A percentile compares a stretch with the other conserved stretches of the same genome.
phyloP scores from a whole-genome alignment of 2,797 vertebrate species.

The Sebastes goodei region DNA sequence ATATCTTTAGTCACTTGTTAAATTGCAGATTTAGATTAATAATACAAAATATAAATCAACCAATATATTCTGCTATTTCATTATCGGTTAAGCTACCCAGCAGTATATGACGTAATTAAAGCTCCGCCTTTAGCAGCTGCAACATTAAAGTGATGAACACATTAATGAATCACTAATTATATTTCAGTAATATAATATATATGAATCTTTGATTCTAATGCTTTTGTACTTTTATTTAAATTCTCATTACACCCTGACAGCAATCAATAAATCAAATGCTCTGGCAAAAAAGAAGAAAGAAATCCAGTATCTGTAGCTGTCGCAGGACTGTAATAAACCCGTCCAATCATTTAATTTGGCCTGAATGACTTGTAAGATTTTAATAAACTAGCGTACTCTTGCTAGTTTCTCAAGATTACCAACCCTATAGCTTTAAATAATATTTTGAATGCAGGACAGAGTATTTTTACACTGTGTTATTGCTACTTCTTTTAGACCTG shows the following conservation, averaged over 20 bases:
- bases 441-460: neutral
- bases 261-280: no score
- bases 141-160: neutral
- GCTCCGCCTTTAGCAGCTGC: neutral
- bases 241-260: no score
- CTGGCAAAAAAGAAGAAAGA: no score
- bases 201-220: neutral
- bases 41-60: neutral
- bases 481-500: neutral
- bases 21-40: neutral
- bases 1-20: neutral
- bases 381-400: no score
- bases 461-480: neutral
- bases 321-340: no score
- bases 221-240: neutral
- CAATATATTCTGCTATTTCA: neutral
- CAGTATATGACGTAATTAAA: neutral
- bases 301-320: no score
- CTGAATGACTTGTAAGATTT: no score
- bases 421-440: no score
- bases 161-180: neutral
- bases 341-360: no score
- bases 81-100: neutral
- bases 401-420: no score
- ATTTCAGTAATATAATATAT: neutral